These are phyloP conservation scores for Synanthedon myopaeformis DNA, from an alignment of 2,888 invertebrate species.

Conservation along the genomic window DNA sequence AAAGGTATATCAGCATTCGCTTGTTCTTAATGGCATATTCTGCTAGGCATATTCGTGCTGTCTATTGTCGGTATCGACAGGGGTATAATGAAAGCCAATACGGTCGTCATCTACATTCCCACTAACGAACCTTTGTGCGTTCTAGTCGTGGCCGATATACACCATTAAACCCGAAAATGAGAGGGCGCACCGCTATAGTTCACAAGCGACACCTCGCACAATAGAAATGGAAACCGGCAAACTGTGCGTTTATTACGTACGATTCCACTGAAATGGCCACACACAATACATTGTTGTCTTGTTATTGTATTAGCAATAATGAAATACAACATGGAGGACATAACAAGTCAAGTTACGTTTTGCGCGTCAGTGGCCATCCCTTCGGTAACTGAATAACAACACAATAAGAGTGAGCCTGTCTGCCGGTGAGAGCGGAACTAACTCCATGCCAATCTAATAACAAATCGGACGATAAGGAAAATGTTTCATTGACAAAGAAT, in stretches of 20 bases:
- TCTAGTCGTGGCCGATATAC: no score
- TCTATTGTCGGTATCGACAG: no score
- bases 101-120: no score
- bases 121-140: no score
- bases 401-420: conserved; percentile 37
- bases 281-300: neutral
- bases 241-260: conserved; percentile 5
- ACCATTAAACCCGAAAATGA: no score
- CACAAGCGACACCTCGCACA: neutral
- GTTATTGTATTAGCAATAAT: conserved; percentile 31
- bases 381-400: conserved; percentile 56
- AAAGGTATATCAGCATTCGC: no score
- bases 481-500: conserved; percentile 57
- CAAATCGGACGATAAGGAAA: conserved; percentile 54
- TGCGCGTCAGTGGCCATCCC: conserved; percentile 42
- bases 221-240: neutral
- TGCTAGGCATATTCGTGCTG: no score
- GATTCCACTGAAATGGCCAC: conserved; percentile 3
- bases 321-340: conserved; percentile 27
- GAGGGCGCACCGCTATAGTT: no score
- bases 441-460: conserved; percentile 56
- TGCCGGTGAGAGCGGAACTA: conserved; percentile 32
- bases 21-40: no score
- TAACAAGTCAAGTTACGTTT: conserved; percentile 52
- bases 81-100: no score